A percentile compares a stretch with the other conserved stretches of the same genome.
Evolutionary conservation across 2,888 invertebrate species (phyloP).

Genomic region (Leptinotarsa tumamoca): DNA sequence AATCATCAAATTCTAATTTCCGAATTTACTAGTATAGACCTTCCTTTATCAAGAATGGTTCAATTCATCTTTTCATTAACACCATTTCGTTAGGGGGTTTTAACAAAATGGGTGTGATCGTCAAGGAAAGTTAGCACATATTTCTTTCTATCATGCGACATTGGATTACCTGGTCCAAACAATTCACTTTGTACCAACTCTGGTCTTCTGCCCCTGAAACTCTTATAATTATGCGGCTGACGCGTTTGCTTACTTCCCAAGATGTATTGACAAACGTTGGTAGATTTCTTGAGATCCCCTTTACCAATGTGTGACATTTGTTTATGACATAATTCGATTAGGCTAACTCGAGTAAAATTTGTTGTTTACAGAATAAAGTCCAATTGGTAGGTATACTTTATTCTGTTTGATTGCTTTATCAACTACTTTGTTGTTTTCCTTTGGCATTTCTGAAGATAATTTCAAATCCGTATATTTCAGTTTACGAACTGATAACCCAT

Average conservation of each 20-base stretch:
- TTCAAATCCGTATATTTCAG: background rate
- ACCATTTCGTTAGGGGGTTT: conserved; percentile 28
- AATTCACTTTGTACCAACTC: conserved; percentile 44
- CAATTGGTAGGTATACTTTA: background rate
- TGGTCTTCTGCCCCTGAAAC: conserved; percentile 38
- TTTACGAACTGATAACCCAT: background rate
- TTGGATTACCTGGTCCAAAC: too few relatives aligned
- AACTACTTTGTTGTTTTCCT: background rate
- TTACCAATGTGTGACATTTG: conserved; percentile 12
- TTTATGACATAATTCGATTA: conserved; percentile 14
- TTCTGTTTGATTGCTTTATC: background rate
- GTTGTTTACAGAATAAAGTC: background rate
- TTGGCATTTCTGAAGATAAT: conserved; percentile 7
- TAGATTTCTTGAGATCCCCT: conserved; percentile 3
- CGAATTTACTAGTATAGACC: conserved; percentile 16
- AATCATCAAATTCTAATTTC: conserved; percentile 23
- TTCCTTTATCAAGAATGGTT: conserved; percentile 23
- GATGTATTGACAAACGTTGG: conserved; percentile 42
- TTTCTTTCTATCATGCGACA: background rate
- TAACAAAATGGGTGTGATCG: conserved; percentile 29
- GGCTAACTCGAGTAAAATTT: background rate
- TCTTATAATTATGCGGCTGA: conserved; percentile 32
- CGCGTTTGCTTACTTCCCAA: conserved; percentile 41
- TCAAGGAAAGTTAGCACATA: conserved; percentile 29
- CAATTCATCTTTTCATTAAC: conserved; percentile 24